Percentiles rank a stretch among this genome's conserved stretches.
Conservation (phyloP, 2,113 vertebrate species). For the Peucedramus taeniatus region DNA sequence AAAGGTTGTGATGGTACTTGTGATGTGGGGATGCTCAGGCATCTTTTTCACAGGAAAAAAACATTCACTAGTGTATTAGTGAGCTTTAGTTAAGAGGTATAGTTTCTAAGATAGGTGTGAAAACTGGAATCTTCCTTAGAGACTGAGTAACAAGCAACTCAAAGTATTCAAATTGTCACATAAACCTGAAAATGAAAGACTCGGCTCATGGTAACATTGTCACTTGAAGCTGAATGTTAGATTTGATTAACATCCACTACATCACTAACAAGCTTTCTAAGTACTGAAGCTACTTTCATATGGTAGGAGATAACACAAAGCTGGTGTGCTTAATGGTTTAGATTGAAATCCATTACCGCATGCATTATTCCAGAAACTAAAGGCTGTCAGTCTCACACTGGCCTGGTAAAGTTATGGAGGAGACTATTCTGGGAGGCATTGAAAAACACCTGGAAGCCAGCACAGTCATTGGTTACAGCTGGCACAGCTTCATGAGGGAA, state of each 20-base stretch:
- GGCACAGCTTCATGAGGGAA: background rate
- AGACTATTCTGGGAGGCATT: background rate
- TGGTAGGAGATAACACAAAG: background rate
- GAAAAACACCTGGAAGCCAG: background rate
- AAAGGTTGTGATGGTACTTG: background rate
- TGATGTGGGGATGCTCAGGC: background rate
- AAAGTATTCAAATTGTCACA: background rate
- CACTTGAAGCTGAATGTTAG: background rate
- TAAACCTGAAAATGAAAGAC: background rate
- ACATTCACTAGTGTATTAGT: background rate
- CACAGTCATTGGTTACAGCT: background rate
- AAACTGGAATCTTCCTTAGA: background rate
- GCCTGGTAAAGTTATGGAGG: background rate
- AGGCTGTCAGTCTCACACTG: background rate
- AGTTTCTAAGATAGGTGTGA: background rate
- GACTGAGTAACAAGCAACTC: background rate
- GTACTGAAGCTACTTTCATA: background rate
- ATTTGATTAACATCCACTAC: constrained; percentile 28
- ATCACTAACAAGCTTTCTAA: background rate
- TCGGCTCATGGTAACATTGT: background rate
- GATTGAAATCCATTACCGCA: background rate
- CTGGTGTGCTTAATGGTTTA: constrained; percentile 12
- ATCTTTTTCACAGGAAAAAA: background rate
- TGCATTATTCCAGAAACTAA: background rate
- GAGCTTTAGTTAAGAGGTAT: background rate